Evolutionary conservation across 1,140 invertebrate species (phyloP).

Genomic region (Vollenhovia emeryi): DNA sequence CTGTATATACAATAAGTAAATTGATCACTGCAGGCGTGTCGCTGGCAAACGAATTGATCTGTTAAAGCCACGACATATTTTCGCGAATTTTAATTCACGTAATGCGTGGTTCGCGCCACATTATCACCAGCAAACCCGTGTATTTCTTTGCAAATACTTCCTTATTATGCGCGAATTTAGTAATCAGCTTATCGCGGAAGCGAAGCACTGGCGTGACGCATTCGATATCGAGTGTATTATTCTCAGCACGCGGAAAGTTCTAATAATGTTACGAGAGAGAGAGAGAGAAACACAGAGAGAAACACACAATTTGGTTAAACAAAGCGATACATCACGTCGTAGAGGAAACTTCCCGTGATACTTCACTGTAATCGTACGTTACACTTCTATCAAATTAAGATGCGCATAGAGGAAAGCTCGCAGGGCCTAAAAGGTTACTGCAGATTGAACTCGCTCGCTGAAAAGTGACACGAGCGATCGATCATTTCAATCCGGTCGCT

Average conservation of each 20-base stretch:
- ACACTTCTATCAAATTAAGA: constrained; percentile 34
- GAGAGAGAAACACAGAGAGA: neutral
- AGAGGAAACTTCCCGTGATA: neutral
- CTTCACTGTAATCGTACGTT: neutral
- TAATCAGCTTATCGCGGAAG: constrained; percentile 17
- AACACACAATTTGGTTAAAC: neutral
- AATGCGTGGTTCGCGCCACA: neutral
- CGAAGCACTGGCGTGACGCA: neutral
- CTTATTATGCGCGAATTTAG: neutral
- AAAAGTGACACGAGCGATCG: constrained; percentile 40
- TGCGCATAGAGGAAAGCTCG: neutral
- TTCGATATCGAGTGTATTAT: constrained; percentile 9
- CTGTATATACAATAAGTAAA: too few relatives aligned
- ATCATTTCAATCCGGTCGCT: constrained; percentile 48
- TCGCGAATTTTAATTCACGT: neutral
- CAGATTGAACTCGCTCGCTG: constrained; percentile 8
- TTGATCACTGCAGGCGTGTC: neutral
- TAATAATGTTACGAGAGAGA: neutral
- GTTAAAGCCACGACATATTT: neutral
- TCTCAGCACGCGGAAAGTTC: constrained; percentile 9
- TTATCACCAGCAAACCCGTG: neutral
- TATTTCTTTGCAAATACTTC: neutral
- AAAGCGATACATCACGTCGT: neutral
- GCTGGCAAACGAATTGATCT: neutral
- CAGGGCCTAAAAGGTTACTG: neutral